phyloP scores from a whole-genome alignment of 2,797 vertebrate species.

The Apogon hyalosoma region DNA sequence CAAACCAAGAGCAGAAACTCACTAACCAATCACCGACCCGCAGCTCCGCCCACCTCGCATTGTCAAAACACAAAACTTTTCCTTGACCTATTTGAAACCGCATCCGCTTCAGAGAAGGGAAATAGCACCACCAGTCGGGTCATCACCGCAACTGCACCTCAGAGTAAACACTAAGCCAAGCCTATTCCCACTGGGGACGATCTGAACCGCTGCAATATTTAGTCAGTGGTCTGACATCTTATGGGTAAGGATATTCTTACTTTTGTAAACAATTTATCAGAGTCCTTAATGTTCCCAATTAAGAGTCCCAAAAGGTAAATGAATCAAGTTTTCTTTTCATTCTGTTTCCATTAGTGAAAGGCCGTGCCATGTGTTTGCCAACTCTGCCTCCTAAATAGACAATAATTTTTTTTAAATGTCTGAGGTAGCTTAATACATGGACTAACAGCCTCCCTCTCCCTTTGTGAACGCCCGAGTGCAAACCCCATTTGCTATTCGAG shows the following conservation, averaged over 20 bases:
- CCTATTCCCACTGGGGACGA: constrained; percentile 15
- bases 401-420: constrained; percentile 5
- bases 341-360: background rate
- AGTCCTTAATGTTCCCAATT: background rate
- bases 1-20: constrained; percentile 62
- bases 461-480: constrained; percentile 45
- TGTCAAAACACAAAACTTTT: constrained; percentile 87
- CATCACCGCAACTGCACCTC: constrained; percentile 27
- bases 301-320: background rate
- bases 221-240: constrained; percentile 9
- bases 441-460: constrained; percentile 14
- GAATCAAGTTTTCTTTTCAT: background rate
- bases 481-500: constrained; percentile 65
- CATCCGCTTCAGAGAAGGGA: constrained; percentile 65
- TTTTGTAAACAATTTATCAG: background rate
- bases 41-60: constrained; percentile 73
- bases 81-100: constrained; percentile 72
- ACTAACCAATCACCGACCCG: constrained; percentile 74
- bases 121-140: constrained; percentile 77
- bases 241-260: constrained; percentile 2
- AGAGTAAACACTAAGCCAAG: background rate
- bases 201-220: constrained; percentile 8
- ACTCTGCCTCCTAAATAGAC: background rate
- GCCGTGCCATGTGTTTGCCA: background rate
- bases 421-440: constrained; percentile 14